These are phyloP conservation scores for Eurystomus glaucurus DNA, from an alignment of 2,797 vertebrate genomes.

Conservation along the genomic window DNA sequence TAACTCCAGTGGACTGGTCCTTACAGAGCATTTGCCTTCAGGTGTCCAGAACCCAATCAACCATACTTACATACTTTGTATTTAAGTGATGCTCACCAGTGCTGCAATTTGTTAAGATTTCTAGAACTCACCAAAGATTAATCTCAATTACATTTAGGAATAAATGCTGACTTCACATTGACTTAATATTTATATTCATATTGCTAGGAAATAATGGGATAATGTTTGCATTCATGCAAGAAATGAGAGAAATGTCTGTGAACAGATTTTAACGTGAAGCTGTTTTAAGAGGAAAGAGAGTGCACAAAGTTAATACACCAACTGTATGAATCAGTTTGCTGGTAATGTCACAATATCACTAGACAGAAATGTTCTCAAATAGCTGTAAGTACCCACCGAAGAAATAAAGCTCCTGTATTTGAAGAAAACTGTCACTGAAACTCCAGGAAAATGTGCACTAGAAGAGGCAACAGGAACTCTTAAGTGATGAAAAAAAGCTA, in stretches of 20 bases:
- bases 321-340: constrained; percentile 1
- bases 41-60: background rate
- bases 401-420: constrained; percentile 22
- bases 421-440: background rate
- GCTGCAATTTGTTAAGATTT: background rate
- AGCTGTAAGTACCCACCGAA: background rate
- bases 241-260: background rate
- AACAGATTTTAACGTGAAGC: background rate
- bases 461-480: background rate
- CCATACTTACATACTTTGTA: background rate
- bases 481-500: background rate
- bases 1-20: background rate
- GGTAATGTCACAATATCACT: background rate
- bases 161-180: background rate
- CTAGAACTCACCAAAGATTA: background rate
- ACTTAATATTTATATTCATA: background rate
- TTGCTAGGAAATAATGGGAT: background rate
- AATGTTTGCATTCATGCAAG: background rate
- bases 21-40: background rate
- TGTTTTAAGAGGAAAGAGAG: background rate
- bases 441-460: background rate
- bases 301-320: background rate
- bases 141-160: background rate
- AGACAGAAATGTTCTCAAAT: constrained; percentile 21
- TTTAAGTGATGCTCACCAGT: background rate